phyloP scores from a whole-genome alignment of 2,888 invertebrate species.

The Cryptosula pallasiana region DNA sequence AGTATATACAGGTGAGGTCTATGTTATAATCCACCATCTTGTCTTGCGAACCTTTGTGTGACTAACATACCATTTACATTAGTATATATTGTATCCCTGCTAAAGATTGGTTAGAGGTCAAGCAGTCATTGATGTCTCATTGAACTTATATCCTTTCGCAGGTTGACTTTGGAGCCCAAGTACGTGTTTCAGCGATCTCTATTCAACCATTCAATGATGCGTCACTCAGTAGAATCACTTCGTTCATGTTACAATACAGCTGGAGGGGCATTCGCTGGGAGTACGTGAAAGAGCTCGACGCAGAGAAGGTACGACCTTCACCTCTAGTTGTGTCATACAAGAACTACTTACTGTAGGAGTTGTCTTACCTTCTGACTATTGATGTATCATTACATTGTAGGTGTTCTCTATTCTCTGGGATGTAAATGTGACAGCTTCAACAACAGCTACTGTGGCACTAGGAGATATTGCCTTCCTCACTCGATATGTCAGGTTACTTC shows the following conservation, averaged over 20 bases:
- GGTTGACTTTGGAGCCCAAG: constrained; percentile 4
- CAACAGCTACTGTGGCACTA: background rate
- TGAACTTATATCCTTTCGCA: too few relatives aligned
- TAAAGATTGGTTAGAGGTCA: too few relatives aligned
- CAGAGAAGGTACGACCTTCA: constrained; percentile 19
- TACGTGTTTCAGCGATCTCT: background rate
- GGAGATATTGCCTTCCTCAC: background rate
- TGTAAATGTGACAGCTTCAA: background rate
- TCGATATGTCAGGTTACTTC: background rate
- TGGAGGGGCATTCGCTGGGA: constrained; percentile 2
- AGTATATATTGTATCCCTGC: too few relatives aligned
- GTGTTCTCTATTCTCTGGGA: background rate
- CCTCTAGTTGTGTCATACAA: too few relatives aligned
- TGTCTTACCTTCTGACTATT: too few relatives aligned
- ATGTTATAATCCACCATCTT: too few relatives aligned
- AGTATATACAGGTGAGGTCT: constrained; percentile 17
- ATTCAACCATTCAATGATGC: constrained; percentile 18
- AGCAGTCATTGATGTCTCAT: too few relatives aligned
- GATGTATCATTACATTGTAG: too few relatives aligned
- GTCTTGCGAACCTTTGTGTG: too few relatives aligned
- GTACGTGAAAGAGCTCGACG: background rate
- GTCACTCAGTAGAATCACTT: background rate
- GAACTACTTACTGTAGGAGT: too few relatives aligned
- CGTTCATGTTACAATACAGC: constrained; percentile 16
- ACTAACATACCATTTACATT: too few relatives aligned